Evolutionary conservation across 2,888 invertebrate species (phyloP).

Genomic region (Noctua janthe): DNA sequence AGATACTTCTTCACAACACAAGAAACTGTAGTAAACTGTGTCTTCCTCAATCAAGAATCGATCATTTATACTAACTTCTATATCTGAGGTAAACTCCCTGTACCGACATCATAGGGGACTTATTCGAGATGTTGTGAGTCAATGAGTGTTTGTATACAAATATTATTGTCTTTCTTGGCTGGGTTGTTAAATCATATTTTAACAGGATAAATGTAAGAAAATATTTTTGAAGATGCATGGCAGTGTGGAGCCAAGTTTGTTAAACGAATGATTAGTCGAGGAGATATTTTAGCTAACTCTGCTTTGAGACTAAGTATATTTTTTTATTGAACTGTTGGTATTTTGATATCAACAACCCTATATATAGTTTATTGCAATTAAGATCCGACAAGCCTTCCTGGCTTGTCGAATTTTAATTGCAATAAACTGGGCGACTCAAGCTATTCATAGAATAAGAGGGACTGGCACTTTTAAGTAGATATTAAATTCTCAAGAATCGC

Average conservation of each 20-base stretch:
- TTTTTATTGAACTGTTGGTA: background rate
- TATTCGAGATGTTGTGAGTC: background rate
- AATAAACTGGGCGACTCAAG: background rate
- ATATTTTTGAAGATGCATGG: background rate
- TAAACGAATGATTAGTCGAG: background rate
- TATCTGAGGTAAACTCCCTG: constrained; percentile 55
- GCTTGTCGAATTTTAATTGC: background rate
- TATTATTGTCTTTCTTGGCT: background rate
- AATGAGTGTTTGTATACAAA: constrained; percentile 40
- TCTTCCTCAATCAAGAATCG: background rate
- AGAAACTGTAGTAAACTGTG: constrained; percentile 38
- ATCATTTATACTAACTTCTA: constrained; percentile 44
- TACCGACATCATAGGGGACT: constrained; percentile 32
- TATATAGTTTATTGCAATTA: background rate
- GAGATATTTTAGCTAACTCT: background rate
- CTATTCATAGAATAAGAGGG: background rate
- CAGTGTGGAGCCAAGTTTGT: constrained; percentile 31
- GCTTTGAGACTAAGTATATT: background rate
- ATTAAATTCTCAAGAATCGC: background rate
- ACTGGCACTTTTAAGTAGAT: background rate
- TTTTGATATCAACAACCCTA: background rate
- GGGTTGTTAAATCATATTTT: background rate
- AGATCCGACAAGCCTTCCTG: background rate
- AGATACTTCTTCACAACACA: constrained; percentile 21
- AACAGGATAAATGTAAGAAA: constrained; percentile 33